Conservation (phyloP, 2,888 invertebrate species). For the Andricus curvator region DNA sequence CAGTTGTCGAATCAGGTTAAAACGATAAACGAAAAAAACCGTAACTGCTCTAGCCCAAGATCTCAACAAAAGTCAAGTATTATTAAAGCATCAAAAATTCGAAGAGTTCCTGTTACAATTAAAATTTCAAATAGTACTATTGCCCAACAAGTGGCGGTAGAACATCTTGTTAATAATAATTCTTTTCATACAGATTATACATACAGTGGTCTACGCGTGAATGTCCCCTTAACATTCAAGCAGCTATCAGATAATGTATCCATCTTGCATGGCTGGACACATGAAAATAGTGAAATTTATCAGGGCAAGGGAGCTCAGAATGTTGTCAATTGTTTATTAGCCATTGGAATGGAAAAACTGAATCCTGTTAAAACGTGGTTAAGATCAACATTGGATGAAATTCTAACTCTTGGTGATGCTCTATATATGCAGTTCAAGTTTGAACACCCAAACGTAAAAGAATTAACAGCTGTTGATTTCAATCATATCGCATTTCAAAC, state of each 20-base stretch:
- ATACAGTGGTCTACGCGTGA: conserved; percentile 67
- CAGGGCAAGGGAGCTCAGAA: conserved; percentile 70
- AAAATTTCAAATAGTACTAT: conserved; percentile 69
- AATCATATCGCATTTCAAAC: conserved; percentile 59
- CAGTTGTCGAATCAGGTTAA: neutral
- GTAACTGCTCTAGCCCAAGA: neutral
- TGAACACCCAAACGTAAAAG: conserved; percentile 62
- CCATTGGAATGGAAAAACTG: conserved; percentile 66
- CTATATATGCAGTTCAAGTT: conserved; percentile 60
- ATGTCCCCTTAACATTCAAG: conserved; percentile 69
- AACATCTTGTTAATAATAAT: conserved; percentile 62
- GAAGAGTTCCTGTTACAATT: conserved; percentile 59
- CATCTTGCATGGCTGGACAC: conserved; percentile 71
- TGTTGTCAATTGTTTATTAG: conserved; percentile 67
- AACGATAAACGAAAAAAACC: neutral
- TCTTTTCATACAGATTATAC: conserved; percentile 53
- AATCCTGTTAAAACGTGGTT: conserved; percentile 70
- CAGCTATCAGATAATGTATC: conserved; percentile 55
- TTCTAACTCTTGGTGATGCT: conserved; percentile 66
- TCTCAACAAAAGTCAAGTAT: neutral
- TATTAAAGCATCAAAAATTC: neutral
- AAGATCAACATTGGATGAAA: conserved; percentile 67
- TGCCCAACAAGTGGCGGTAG: conserved; percentile 63
- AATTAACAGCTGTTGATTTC: conserved; percentile 67
- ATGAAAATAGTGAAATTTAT: conserved; percentile 67